Percentiles rank a stretch among this genome's conserved stretches.
These are phyloP conservation scores for Drosophila nebulosa DNA, from an alignment of 1,140 invertebrate genomes.

Conservation along the genomic window DNA sequence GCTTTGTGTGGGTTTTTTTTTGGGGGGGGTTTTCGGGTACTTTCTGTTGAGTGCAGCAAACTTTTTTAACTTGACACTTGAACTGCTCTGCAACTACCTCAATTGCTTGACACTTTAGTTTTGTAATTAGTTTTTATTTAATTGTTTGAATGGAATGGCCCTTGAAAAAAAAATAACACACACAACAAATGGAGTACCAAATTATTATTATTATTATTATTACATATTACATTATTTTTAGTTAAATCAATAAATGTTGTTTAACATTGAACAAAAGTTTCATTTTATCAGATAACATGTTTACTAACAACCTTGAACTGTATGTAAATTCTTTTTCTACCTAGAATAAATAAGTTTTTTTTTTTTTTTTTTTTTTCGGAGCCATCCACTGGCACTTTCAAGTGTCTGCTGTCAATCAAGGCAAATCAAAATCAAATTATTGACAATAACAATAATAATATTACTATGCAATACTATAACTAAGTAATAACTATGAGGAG, in stretches of 20 bases:
- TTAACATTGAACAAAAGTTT: conserved; percentile 17
- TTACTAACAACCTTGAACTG: conserved; percentile 47
- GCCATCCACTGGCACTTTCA: conserved; percentile 48
- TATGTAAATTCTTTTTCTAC: background rate
- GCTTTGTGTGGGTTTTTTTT: conserved; percentile 8
- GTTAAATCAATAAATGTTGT: conserved; percentile 19
- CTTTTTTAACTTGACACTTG: conserved; percentile 68
- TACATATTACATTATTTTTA: too few species aligned
- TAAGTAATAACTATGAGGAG: conserved; percentile 35
- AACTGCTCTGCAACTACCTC: conserved; percentile 38
- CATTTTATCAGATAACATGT: conserved; percentile 5
- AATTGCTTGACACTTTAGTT: conserved; percentile 69
- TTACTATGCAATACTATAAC: background rate
- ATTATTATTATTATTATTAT: too few species aligned
- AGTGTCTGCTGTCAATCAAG: conserved; percentile 73
- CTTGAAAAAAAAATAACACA: background rate
- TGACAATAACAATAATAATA: conserved; percentile 72
- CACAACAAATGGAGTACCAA: background rate
- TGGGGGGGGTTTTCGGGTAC: conserved; percentile 1
- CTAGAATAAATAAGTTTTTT: conserved; percentile 4
- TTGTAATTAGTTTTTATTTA: conserved; percentile 72
- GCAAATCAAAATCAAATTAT: conserved; percentile 73
- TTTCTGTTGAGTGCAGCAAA: conserved; percentile 38
- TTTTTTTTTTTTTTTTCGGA: background rate
- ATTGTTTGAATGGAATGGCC: conserved; percentile 22